These are phyloP conservation scores for Conistra vaccinii DNA, from an alignment of 2,888 invertebrate genomes.

Conservation along the genomic window DNA sequence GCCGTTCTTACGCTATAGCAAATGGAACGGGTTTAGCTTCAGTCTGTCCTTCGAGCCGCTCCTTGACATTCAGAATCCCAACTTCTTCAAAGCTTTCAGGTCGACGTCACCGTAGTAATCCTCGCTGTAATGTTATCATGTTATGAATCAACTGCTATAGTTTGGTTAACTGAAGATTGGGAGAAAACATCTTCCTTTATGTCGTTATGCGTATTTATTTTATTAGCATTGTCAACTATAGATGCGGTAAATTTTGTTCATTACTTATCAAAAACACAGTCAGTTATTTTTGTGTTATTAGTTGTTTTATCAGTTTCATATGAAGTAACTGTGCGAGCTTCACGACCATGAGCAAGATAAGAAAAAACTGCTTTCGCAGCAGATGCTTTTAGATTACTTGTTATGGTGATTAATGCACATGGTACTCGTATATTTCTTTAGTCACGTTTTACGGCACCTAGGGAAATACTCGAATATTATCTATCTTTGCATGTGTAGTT, in stretches of 20 bases:
- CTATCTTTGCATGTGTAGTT: neutral
- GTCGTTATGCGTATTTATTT: neutral
- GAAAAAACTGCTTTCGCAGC: neutral
- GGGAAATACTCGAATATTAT: conserved; percentile 2
- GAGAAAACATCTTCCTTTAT: neutral
- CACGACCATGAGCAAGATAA: neutral
- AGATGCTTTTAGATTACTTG: neutral
- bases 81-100: conserved; percentile 96
- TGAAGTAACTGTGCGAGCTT: neutral
- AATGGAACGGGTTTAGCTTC: conserved; percentile 84
- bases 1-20: conserved; percentile 74
- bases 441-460: neutral
- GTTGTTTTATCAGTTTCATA: neutral
- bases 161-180: neutral
- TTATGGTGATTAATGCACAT: neutral
- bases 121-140: conserved; percentile 91
- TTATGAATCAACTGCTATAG: conserved; percentile 45
- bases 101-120: conserved; percentile 98
- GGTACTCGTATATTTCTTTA: neutral
- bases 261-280: conserved; percentile 11
- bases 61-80: conserved; percentile 92
- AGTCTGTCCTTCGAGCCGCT: conserved; percentile 88
- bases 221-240: neutral
- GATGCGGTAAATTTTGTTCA: neutral
- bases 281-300: neutral